phyloP scores from a whole-genome alignment of 2,113 vertebrate genomes.

The Ameiurus melas region DNA sequence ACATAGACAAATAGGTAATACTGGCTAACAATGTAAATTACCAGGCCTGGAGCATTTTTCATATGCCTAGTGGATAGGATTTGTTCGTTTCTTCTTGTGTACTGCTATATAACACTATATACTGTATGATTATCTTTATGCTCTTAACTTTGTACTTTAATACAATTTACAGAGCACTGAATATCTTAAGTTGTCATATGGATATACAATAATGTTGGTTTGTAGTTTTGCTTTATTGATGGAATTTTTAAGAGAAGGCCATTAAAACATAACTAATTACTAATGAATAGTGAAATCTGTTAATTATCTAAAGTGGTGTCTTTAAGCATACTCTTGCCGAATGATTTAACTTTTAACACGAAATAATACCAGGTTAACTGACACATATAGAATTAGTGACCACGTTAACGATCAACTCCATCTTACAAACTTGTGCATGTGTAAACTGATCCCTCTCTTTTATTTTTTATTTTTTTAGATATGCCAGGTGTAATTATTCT shows the following conservation, averaged over 20 bases:
- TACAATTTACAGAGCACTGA: background rate
- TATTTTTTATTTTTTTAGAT: too few species aligned
- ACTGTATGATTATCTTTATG: background rate
- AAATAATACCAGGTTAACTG: too few species aligned
- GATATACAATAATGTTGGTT: background rate
- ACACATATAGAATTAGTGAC: background rate
- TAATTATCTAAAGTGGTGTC: background rate
- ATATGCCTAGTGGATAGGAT: too few species aligned
- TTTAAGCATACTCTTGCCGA: too few species aligned
- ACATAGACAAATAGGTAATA: background rate
- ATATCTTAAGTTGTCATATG: background rate
- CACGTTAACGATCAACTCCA: background rate
- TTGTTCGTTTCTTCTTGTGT: background rate
- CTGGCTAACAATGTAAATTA: background rate
- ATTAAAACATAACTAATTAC: too few species aligned
- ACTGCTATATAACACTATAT: background rate
- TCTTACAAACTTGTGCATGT: background rate
- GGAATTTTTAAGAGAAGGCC: too few species aligned
- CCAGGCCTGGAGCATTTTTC: background rate
- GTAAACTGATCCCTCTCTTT: background rate
- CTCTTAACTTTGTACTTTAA: background rate
- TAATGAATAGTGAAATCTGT: background rate
- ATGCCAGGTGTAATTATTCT: background rate
- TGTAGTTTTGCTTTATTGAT: too few species aligned
- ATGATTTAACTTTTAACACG: too few species aligned